Base-by-base conservation (phyloP, 2,113 vertebrate genomes). In the Acanthochromis polyacanthus region DNA sequence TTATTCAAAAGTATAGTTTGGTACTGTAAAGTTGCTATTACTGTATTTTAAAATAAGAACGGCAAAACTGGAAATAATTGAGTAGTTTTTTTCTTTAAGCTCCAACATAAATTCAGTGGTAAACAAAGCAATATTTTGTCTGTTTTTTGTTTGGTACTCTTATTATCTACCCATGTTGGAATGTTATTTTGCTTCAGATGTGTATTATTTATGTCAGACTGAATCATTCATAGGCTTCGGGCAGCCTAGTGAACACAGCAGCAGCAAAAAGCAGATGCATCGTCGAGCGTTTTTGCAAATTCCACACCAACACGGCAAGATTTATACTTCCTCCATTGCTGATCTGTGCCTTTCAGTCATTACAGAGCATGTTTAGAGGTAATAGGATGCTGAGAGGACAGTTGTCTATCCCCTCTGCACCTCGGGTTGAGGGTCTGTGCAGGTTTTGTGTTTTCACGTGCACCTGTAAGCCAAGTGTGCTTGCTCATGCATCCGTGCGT, bases 281-380 rank as follows among this genome's bases (percentile, higher is more conserved):
- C 59, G 62, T 67, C 55, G 22, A 30, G 56, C 36, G 50, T 65
- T 84, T 84, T 78, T 71, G 46, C 64, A 46, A 63, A 48, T 36
- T 69, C 67, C 51, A 71, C 32, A 71, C 32, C n/a, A 46, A 51
- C 57, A 40, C 32, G 61, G 48, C 11, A 15, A 78, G 51, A 67
- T 28, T 67, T 71, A 50, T 48, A 17, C 75, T 60, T 36, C 25
- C 22, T 30, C 20, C 43, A 58, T 46, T 81, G 76, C 74, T 71
- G 56, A 81, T 79, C 15, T 46, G 10, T 57, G 82, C 64, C 79
- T 79, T 69, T 84, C 63, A 82, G 80, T 66, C 20, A 4, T 81
- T 75, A 46, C 58, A 50, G 67, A 74, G 59, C 62, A 71, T 84
- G 81, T 85, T 89, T 64, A 78, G 66, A 84, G 62, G 76, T 79